Evolutionary conservation across 2,888 invertebrate genomes (phyloP), one percentile per base, ranked within the genome.

Genomic region (Lepas anatifera): DNA sequence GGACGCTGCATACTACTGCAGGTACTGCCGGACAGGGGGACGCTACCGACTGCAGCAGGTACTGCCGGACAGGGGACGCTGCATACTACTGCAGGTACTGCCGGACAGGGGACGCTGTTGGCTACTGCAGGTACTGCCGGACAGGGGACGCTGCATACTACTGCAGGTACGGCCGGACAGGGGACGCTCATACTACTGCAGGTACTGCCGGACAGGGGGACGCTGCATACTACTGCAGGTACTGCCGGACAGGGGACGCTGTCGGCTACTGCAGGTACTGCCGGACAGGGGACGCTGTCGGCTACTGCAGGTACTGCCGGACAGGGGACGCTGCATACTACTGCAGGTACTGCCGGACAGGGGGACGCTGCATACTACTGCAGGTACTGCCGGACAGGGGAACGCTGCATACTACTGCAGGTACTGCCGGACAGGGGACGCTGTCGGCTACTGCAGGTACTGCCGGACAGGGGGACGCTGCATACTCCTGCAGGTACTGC

Each of bases 181-280:
- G n/a, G n/a, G n/a, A n/a, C n/a, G n/a, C n/a, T n/a, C n/a, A n/a
- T n/a, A n/a, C n/a, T 16, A 41, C 37, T 37, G 46, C 68, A 22
- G 22, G 1, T 27, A 39, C n/a, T 37, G 41, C 25, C 39, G 39
- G 35, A 18, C 41, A 22, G 27, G 29, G 7, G 39, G 18, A 10
- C 18, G n/a, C 41, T 1, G 8, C 35, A 32, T n/a, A 22, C 68
- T 41, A 29, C 22, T 68, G 22, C 68, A 37, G n/a, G 37, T 41
- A 27, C 3, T 68, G 41, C n/a, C 68, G n/a, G 41, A 8, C 22
- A 39, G 29, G 37, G 22, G 68, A 6, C 13, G n/a, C n/a, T n/a
- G n/a, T n/a, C 25, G 32, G 10, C 8, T 43, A 22, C 70, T 1
- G 90, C 89, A 41, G 84, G 81, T 13, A 94, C 81, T 37, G 87